phyloP scores from a whole-genome alignment of 2,888 invertebrate genomes.

The Scaptomyza flava region DNA sequence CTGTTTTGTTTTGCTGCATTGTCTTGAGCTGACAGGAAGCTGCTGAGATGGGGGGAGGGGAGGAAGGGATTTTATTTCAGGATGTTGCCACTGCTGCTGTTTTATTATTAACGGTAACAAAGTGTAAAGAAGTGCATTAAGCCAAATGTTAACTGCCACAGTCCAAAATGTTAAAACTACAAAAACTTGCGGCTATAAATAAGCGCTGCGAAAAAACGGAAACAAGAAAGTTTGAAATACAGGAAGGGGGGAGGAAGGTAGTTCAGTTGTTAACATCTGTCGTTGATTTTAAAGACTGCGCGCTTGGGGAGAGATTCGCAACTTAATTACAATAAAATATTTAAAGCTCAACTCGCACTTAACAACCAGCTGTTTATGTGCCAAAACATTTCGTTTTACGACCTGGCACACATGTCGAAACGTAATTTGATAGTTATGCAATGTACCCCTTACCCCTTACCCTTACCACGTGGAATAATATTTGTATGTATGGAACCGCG shows the following conservation, averaged over 20 bases:
- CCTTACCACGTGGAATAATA: slow-evolving; percentile 18
- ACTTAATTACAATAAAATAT: slow-evolving; percentile 77
- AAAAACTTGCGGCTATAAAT: slow-evolving; percentile 69
- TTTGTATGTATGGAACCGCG: background rate
- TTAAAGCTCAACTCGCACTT: slow-evolving; percentile 43
- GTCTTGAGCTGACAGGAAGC: slow-evolving; percentile 38
- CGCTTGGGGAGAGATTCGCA: slow-evolving; percentile 70
- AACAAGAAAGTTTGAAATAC: slow-evolving; percentile 7
- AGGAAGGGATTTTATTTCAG: slow-evolving; percentile 1
- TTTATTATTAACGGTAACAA: slow-evolving; percentile 75
- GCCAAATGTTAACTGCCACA: slow-evolving; percentile 69
- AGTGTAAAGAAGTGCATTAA: slow-evolving; percentile 74
- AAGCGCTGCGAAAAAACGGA: slow-evolving; percentile 39
- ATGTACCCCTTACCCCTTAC: background rate
- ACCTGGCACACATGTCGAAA: slow-evolving; percentile 62
- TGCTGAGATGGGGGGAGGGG: no score
- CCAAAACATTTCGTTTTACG: slow-evolving; percentile 53
- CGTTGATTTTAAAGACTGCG: slow-evolving; percentile 39
- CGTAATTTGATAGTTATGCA: slow-evolving; percentile 74
- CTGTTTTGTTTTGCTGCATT: slow-evolving; percentile 29
- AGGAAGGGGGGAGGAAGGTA: background rate
- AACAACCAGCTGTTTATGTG: slow-evolving; percentile 60
- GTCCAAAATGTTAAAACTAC: slow-evolving; percentile 29
- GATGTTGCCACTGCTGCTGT: slow-evolving; percentile 34
- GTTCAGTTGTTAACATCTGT: slow-evolving; percentile 29